Base-by-base conservation (phyloP, 2,797 vertebrate species). In the Enteromius argenteus region DNA sequence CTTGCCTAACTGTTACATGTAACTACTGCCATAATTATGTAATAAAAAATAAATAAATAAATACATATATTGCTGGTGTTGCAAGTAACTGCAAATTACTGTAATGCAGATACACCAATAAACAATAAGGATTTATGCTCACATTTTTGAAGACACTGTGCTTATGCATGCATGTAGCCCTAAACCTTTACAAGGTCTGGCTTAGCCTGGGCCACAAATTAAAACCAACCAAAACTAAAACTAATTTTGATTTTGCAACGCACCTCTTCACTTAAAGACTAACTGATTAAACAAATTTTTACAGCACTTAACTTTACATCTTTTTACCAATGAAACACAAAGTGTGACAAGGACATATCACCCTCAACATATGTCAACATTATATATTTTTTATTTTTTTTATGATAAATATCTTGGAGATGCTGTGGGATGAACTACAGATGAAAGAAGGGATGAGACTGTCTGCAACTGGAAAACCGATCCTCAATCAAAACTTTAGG, bases 401-500 rank as follows among this genome's bases (percentile, higher is more conserved):
- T 0, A 23, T 27, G 66, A 39, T 80, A 66, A 53, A 46, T 49
- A n/a, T 30, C 60, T 68, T 15, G 2, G 30, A 4, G n/a, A 80
- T 51, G 19, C 32, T 64, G n/a, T 27, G 37, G 6, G 30, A 49
- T 51, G 21, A 51, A 53, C 30, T 82, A 44, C 69, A 73, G 19
- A n/a, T 72, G 46, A 19, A 74, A 13, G 27, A 46, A 53, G 46
- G 9, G 51, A 35, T 35, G 19, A 74, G 71, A 53, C 30, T 35
- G 11, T 74, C 72, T 74, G 46, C 44, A 53, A 53, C 30, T n/a
- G 85, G 75, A 83, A 69, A 83, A 83, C 74, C 68, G 72, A 83
- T 83, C 75, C 79, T 83, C 64, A 75, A 83, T 80, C 66, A 67
- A 86, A 81, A 83, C 79, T 69, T 58, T 42, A 15, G 9, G 42